phyloP scores from a whole-genome alignment of 1,140 invertebrate species.

The Lethrus apterus region DNA sequence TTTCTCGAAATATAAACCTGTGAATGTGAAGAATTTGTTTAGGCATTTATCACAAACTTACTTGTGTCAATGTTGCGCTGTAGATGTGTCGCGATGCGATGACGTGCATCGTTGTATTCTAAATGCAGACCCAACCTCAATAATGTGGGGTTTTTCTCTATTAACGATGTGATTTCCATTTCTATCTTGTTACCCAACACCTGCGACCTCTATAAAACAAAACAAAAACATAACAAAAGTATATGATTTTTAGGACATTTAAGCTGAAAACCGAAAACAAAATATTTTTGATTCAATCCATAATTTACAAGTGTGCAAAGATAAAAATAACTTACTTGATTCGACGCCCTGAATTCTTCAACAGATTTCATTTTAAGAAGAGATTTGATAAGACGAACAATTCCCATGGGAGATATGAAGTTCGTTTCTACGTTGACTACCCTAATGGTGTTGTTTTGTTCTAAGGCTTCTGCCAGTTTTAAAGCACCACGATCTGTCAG shows the following conservation, averaged over 20 bases:
- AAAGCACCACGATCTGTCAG: conserved; percentile 82
- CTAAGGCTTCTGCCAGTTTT: conserved; percentile 75
- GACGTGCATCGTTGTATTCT: conserved; percentile 92
- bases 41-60: conserved; percentile 52
- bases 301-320: too few species aligned
- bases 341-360: conserved; percentile 89
- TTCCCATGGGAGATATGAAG: conserved; percentile 77
- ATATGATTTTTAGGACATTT: too few species aligned
- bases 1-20: not conserved
- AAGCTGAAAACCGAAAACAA: too few species aligned
- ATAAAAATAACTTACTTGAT: conserved; percentile 78
- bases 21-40: too few species aligned
- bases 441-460: conserved; percentile 79
- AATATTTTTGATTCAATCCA: too few species aligned
- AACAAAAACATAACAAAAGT: too few species aligned
- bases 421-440: conserved; percentile 96
- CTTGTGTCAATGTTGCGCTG: conserved; percentile 96
- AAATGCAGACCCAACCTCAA: conserved; percentile 88
- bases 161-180: conserved; percentile 91
- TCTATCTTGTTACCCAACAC: conserved; percentile 95
- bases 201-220: conserved; percentile 70
- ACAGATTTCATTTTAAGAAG: conserved; percentile 79
- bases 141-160: conserved; percentile 88
- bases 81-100: conserved; percentile 84
- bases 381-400: conserved; percentile 78